A percentile compares a stretch with the other conserved stretches of the same genome.
Conservation (phyloP, 2,797 vertebrate species). For the Tinamus major region DNA sequence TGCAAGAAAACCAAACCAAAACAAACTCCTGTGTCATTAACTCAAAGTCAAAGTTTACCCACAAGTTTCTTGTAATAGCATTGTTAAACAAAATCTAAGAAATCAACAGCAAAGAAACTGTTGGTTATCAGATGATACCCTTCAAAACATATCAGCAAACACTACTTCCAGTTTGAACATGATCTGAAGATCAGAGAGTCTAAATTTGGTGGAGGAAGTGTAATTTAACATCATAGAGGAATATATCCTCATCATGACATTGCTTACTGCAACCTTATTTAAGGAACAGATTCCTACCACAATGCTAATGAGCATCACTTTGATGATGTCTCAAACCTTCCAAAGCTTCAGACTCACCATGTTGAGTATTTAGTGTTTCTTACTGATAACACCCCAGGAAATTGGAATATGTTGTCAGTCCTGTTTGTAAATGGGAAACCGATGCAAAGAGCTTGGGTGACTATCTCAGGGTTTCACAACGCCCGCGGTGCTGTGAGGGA, state of each 20-base stretch:
- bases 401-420: neutral
- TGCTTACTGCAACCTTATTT: neutral
- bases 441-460: neutral
- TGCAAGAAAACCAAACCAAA: neutral
- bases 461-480: neutral
- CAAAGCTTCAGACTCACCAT: neutral
- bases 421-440: neutral
- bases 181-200: neutral
- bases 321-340: neutral
- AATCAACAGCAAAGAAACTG: neutral
- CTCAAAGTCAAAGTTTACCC: neutral
- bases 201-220: neutral
- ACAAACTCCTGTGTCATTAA: neutral
- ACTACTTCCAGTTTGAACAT: neutral
- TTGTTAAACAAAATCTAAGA: neutral
- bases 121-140: neutral
- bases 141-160: neutral
- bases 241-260: neutral
- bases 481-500: neutral
- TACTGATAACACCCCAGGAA: too few species aligned
- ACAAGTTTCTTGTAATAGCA: neutral
- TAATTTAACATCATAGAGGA: neutral
- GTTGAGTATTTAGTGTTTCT: neutral
- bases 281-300: neutral
- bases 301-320: neutral